Evolutionary conservation across 2,888 invertebrate species (phyloP), one percentile per base, ranked within the genome.

Genomic region (Phrixothrix hirtus): DNA sequence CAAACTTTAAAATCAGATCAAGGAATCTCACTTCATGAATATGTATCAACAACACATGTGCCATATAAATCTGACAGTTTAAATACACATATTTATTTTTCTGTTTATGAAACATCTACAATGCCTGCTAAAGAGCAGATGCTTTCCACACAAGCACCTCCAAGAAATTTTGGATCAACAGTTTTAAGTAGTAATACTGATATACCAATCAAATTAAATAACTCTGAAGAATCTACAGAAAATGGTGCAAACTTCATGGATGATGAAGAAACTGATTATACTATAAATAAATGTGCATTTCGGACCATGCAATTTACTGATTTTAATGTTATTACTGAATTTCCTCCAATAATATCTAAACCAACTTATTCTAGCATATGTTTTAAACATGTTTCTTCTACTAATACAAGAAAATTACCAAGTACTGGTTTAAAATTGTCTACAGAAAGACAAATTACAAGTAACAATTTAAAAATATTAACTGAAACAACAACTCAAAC

Each of bases 321-420:
- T 42, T 65, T 64, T 35, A 41, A 45, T 11, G 26, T 11, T 16
- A 54, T 65, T 25, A 65, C 65, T 1, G 65, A 65, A 46, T 62
- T 52, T 53, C 44, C 58, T 2, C 46, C 53, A 15, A 9, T 17
- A 12, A 17, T 6, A 12, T 16, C 27, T 12, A 27, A 9, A 11
- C 9, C 35, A 3, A 2, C 4, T 17, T 31, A 30, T n/a, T 17
- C 15, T 30, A 13, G 7, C 5, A 42, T 17, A 16, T 26, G 14
- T 42, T 26, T 21, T 15, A 13, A 5, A n/a, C 12, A 10, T 14
- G 7, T 1, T 9, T 2, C 2, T 3, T 11, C 10, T 10, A 11
- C 7, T 12, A 14, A 1, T 3, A 32, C 12, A 11, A 11, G 12
- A 11, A 32, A 21, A 7, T 21, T 7, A 7, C 4, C 4, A 21